These are phyloP conservation scores for Mythimna albipuncta DNA, from an alignment of 2,888 invertebrate genomes.

Conservation along the genomic window DNA sequence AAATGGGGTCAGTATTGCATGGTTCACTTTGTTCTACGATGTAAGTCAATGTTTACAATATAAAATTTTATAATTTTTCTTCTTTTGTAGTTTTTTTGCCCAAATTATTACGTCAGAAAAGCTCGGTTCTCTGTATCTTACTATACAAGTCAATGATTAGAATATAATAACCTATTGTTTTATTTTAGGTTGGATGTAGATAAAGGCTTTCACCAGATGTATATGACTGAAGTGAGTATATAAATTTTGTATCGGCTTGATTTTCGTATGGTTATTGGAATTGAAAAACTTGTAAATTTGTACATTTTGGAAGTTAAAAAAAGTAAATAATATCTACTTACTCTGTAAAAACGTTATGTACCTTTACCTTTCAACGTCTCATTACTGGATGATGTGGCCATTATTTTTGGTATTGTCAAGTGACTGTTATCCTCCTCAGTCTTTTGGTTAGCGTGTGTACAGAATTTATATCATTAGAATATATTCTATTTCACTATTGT, in stretches of 20 bases:
- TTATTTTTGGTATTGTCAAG: conserved; percentile 93
- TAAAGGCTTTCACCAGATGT: not conserved
- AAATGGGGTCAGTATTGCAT: too few relatives aligned
- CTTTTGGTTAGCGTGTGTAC: conserved; percentile 77
- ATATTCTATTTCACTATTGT: not conserved
- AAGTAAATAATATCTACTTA: not conserved
- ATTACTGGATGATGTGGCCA: conserved; percentile 94
- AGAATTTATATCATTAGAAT: conserved; percentile 17
- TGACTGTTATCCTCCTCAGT: conserved; percentile 91
- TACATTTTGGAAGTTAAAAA: too few relatives aligned
- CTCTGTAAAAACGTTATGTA: conserved; percentile 59
- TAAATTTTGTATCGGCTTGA: too few relatives aligned
- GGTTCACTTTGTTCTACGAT: too few relatives aligned
- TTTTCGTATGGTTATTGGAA: not conserved
- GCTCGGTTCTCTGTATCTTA: too few relatives aligned
- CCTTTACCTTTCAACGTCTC: conserved; percentile 94
- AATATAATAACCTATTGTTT: not conserved
- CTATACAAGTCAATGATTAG: too few relatives aligned
- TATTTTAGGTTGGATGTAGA: not conserved
- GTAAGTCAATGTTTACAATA: not conserved
- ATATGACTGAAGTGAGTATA: too few relatives aligned
- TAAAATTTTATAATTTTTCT: too few relatives aligned
- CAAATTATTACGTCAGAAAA: too few relatives aligned
- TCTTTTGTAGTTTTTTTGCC: too few relatives aligned
- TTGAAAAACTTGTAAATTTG: not conserved